A percentile compares a stretch with the other conserved stretches of the same genome.
Evolutionary conservation across 2,797 vertebrate species (phyloP).

Genomic region (Ctenopoma multispine): DNA sequence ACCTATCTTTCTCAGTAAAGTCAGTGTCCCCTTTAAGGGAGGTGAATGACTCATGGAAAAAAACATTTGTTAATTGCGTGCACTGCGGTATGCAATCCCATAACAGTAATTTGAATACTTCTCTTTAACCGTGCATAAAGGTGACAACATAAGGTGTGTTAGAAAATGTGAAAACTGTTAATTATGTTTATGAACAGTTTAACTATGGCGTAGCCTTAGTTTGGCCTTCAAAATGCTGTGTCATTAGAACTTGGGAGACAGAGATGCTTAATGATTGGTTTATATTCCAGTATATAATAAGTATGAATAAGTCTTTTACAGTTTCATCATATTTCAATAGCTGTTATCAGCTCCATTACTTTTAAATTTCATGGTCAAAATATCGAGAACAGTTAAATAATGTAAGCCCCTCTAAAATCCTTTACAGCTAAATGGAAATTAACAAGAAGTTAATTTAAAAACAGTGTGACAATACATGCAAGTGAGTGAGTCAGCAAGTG

Average conservation of each 20-base stretch:
- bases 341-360: neutral
- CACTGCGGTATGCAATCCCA: neutral
- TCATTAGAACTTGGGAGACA: neutral
- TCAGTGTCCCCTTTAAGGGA: neutral
- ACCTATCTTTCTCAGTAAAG: slow-evolving; percentile 13
- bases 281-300: neutral
- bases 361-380: neutral
- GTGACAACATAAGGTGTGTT: neutral
- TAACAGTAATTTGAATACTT: neutral
- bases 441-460: neutral
- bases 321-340: neutral
- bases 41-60: slow-evolving; percentile 19
- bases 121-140: neutral
- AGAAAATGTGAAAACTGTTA: neutral
- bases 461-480: neutral
- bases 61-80: neutral
- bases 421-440: neutral
- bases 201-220: neutral
- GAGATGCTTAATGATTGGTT: neutral
- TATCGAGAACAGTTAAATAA: neutral
- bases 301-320: neutral
- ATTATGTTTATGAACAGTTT: neutral
- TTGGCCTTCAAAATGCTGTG: neutral
- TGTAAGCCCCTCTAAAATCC: neutral
- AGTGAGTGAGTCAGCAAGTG: neutral